A percentile compares a stretch with the other conserved stretches of the same genome.
Conservation (phyloP, 2,888 invertebrate genomes). For the Cantharis nigra region DNA sequence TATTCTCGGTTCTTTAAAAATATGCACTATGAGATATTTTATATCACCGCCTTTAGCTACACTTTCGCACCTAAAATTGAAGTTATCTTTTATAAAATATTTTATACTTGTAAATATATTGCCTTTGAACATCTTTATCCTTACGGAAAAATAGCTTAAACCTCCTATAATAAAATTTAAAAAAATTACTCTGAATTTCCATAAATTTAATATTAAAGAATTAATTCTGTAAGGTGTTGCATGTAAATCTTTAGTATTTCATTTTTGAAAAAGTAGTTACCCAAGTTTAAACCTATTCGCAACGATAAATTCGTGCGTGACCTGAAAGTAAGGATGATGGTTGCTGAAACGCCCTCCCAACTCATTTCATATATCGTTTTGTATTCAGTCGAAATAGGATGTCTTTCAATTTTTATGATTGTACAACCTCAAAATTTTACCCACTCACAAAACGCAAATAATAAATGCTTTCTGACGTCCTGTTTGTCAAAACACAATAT, state of each 20-base stretch:
- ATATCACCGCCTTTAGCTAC: neutral
- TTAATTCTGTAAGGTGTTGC: neutral
- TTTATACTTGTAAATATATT: neutral
- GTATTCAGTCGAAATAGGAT: slow-evolving; percentile 15
- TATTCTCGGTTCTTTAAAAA: neutral
- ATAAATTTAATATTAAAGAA: neutral
- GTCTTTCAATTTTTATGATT: slow-evolving; percentile 4
- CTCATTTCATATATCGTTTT: slow-evolving; percentile 12
- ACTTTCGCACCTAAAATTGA: neutral
- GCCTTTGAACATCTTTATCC: neutral
- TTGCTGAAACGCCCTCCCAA: slow-evolving; percentile 3
- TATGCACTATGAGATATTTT: neutral
- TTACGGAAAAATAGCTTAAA: neutral
- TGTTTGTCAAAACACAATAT: neutral
- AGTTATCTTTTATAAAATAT: neutral
- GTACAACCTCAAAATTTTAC: slow-evolving; percentile 3
- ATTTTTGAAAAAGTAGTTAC: neutral
- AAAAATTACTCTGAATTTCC: neutral
- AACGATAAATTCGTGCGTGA: slow-evolving; percentile 8
- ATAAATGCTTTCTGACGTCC: neutral
- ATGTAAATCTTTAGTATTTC: neutral
- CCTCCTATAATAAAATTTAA: neutral
- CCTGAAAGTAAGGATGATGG: slow-evolving; percentile 5
- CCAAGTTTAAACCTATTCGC: slow-evolving; percentile 8
- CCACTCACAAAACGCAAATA: neutral